Percentiles rank a stretch among this genome's conserved stretches.
phyloP scores from a whole-genome alignment of 1,140 invertebrate species.

The Bombus fervidus region DNA sequence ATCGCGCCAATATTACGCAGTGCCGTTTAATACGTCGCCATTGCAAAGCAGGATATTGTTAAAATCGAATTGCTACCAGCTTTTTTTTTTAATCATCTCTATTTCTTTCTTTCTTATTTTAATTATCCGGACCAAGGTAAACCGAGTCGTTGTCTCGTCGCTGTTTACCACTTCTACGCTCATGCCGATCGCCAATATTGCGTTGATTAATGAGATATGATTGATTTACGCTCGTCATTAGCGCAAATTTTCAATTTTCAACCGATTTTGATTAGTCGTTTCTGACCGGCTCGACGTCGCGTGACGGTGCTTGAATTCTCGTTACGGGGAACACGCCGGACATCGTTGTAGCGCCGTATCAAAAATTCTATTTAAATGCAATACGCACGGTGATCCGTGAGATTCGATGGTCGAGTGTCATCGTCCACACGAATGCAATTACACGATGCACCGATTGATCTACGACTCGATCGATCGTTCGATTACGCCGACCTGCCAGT shows the following conservation, averaged over 20 bases:
- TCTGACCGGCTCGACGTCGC: background rate
- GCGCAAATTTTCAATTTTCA: slow-evolving; percentile 40
- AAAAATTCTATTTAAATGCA: slow-evolving; percentile 64
- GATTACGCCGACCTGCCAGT: slow-evolving; percentile 8
- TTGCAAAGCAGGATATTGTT: background rate
- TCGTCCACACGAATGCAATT: slow-evolving; percentile 73
- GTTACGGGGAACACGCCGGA: background rate
- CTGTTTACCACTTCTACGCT: background rate
- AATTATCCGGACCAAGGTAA: background rate
- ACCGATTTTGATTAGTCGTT: slow-evolving; percentile 18
- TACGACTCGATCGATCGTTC: slow-evolving; percentile 58
- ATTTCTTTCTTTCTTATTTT: background rate
- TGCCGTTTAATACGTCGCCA: background rate
- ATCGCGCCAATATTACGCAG: background rate
- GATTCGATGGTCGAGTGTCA: slow-evolving; percentile 38
- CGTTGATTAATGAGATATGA: slow-evolving; percentile 26
- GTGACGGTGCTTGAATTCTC: slow-evolving; percentile 22
- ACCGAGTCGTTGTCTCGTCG: background rate
- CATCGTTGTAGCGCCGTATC: slow-evolving; percentile 17
- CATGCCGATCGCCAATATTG: background rate
- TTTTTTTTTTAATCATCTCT: no score
- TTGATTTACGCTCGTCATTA: slow-evolving; percentile 28
- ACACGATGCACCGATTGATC: slow-evolving; percentile 64
- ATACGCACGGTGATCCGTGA: slow-evolving; percentile 51
- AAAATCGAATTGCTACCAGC: background rate